Evolutionary conservation across 2,888 invertebrate species (phyloP).

Genomic region (Acronicta leporina): DNA sequence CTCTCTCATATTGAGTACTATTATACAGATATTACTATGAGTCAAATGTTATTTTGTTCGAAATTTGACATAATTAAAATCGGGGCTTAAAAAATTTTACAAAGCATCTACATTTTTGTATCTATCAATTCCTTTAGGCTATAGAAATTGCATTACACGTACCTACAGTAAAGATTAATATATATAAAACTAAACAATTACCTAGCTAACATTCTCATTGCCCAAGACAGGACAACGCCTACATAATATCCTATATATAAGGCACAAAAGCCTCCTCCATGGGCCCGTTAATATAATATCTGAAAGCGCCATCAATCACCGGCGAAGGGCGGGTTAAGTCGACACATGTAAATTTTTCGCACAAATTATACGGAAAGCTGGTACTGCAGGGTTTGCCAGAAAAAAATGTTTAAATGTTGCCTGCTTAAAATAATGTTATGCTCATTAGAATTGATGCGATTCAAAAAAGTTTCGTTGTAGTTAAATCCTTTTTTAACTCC

Average conservation of each 20-base stretch:
- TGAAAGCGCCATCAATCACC: slow-evolving; percentile 84
- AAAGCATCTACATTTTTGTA: too few relatives aligned
- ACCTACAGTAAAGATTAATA: too few relatives aligned
- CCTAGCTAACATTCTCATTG: slow-evolving; percentile 18
- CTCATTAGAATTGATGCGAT: slow-evolving; percentile 46
- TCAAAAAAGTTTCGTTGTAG: slow-evolving; percentile 6
- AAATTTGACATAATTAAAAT: too few relatives aligned
- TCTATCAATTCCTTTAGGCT: too few relatives aligned
- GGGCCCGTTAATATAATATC: slow-evolving; percentile 75
- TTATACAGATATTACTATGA: too few relatives aligned
- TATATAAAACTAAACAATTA: neutral
- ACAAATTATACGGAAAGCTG: slow-evolving; percentile 80
- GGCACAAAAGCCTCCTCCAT: slow-evolving; percentile 38
- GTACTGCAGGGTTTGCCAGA: slow-evolving; percentile 40
- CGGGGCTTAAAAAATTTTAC: too few relatives aligned
- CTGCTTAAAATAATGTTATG: slow-evolving; percentile 25
- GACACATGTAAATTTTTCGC: slow-evolving; percentile 86
- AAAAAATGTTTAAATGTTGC: slow-evolving; percentile 49
- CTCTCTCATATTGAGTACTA: too few relatives aligned
- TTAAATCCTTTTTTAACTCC: neutral
- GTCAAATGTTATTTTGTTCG: too few relatives aligned
- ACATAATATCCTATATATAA: slow-evolving; percentile 46
- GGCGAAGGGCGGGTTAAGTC: slow-evolving; percentile 82
- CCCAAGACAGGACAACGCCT: slow-evolving; percentile 46
- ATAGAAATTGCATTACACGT: too few relatives aligned